Conservation (phyloP, 2,113 vertebrate species). For the Cynopterus brachyotis region DNA sequence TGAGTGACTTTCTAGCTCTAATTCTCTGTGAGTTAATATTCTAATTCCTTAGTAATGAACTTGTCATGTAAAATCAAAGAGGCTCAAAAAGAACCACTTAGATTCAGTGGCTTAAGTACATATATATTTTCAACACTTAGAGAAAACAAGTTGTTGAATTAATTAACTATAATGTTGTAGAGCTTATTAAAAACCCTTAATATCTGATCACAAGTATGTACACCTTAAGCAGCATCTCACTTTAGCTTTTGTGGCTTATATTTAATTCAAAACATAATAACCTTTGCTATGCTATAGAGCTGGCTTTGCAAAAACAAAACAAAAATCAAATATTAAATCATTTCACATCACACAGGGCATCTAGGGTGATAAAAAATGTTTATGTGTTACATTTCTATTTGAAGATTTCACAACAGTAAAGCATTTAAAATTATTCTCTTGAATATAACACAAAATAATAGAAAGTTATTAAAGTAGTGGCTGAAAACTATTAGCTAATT, state of each 20-base stretch:
- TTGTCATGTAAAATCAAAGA: not conserved
- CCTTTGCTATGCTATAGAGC: not conserved
- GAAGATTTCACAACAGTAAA: not conserved
- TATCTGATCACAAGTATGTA: constrained; percentile 10
- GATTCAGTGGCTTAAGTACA: not conserved
- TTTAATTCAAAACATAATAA: constrained; percentile 35
- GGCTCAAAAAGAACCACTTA: not conserved
- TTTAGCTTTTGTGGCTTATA: constrained; percentile 16
- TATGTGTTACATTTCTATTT: not conserved
- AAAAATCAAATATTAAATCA: constrained; percentile 53
- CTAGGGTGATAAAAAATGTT: constrained; percentile 1
- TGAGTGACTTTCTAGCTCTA: not conserved
- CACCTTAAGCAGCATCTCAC: not conserved
- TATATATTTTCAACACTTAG: not conserved
- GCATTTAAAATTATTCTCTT: not conserved
- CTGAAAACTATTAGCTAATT: not conserved
- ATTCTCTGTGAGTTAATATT: not conserved
- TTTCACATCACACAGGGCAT: not conserved
- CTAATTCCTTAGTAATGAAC: not conserved
- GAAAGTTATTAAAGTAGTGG: not conserved
- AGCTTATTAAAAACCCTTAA: constrained; percentile 49
- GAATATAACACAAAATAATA: not conserved
- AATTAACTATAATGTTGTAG: constrained; percentile 32
- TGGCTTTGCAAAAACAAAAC: constrained; percentile 40
- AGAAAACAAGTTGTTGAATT: constrained; percentile 42